A percentile compares a stretch with the other conserved stretches of the same genome.
Evolutionary conservation across 2,888 invertebrate genomes (phyloP).

Genomic region (Megamerina dolium): DNA sequence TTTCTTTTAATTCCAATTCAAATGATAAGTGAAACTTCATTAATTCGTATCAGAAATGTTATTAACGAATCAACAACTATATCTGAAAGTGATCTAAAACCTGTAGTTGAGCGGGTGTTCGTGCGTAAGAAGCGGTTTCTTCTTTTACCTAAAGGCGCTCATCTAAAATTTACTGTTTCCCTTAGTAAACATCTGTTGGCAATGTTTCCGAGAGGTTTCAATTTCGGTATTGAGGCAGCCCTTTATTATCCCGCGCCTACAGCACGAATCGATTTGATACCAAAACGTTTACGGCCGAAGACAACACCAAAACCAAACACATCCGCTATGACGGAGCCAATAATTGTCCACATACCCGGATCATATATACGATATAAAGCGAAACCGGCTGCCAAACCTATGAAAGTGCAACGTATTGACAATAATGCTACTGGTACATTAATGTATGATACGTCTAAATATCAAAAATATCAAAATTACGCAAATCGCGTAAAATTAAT

Average conservation of each 20-base stretch:
- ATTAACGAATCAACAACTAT: neutral
- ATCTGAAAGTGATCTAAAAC: neutral
- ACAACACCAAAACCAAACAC: conserved; percentile 26
- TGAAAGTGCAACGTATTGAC: conserved; percentile 32
- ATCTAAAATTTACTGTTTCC: conserved; percentile 36
- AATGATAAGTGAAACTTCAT: neutral
- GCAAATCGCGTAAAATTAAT: neutral
- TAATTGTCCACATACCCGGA: conserved; percentile 35
- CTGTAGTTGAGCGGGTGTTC: conserved; percentile 33
- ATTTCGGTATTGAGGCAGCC: conserved; percentile 34
- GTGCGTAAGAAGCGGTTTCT: conserved; percentile 39
- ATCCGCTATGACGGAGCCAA: conserved; percentile 23
- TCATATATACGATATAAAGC: conserved; percentile 38
- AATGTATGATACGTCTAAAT: neutral
- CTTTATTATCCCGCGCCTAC: conserved; percentile 38
- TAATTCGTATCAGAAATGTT: neutral
- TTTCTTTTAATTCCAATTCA: no score
- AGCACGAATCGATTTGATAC: conserved; percentile 37
- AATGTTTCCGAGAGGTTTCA: conserved; percentile 31
- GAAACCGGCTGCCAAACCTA: conserved; percentile 24
- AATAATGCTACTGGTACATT: conserved; percentile 1
- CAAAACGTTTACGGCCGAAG: conserved; percentile 33
- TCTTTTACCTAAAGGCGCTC: conserved; percentile 36
- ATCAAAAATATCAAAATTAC: no score
- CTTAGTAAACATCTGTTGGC: conserved; percentile 35